Conservation (phyloP, 2,888 invertebrate species). For the Eretmocerus hayati region DNA sequence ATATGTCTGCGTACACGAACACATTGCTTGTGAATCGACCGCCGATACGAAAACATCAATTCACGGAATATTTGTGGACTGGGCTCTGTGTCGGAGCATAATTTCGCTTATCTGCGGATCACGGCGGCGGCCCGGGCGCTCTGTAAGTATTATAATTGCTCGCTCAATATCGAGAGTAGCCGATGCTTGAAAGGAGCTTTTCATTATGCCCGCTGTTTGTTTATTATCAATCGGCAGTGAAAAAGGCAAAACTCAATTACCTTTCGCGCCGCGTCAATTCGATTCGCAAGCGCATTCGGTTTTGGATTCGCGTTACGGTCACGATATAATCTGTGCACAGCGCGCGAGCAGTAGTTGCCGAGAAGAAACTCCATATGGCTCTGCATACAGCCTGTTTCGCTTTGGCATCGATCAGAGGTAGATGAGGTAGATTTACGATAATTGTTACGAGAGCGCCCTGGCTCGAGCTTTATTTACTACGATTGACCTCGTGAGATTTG, state of each 20-base stretch:
- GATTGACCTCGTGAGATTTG: conserved; percentile 13
- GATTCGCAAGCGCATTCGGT: neutral
- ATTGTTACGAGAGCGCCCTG: conserved; percentile 14
- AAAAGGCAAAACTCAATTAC: neutral
- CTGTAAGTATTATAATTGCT: too few species aligned
- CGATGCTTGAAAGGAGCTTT: too few species aligned
- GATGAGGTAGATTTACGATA: conserved; percentile 18
- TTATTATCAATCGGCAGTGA: neutral
- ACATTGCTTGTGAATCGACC: too few species aligned
- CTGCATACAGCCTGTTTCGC: neutral
- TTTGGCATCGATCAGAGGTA: neutral
- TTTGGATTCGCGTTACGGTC: neutral
- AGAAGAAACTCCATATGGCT: neutral
- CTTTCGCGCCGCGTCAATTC: neutral
- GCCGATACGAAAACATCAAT: too few species aligned
- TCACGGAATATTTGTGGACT: too few species aligned
- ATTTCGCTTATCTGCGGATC: too few species aligned
- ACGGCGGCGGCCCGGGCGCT: too few species aligned
- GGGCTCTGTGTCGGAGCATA: too few species aligned
- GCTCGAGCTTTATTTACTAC: conserved; percentile 14
- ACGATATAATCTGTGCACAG: neutral
- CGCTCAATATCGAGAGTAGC: too few species aligned
- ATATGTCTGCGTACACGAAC: too few species aligned
- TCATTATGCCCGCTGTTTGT: too few species aligned
- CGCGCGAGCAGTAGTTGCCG: too few species aligned